phyloP scores from a whole-genome alignment of 2,888 invertebrate genomes.

The Drosophila monieri region DNA sequence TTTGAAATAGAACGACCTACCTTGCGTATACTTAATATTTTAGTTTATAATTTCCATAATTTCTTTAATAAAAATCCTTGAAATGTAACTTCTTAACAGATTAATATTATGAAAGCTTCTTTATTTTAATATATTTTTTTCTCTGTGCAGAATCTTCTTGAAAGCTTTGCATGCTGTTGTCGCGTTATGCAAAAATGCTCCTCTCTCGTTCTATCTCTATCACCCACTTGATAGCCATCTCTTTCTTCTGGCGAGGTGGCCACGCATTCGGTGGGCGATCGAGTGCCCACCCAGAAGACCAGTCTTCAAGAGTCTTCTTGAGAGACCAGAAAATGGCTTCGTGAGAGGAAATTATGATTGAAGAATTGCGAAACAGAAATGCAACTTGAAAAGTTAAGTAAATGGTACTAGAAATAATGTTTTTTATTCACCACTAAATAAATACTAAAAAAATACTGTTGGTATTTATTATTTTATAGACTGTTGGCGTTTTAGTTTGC shows the following conservation, averaged over 20 bases:
- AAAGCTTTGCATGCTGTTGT: conserved; percentile 67
- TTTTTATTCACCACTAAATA: background rate
- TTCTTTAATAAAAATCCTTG: too few species aligned
- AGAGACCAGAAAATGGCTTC: conserved; percentile 6
- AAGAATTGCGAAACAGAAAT: background rate
- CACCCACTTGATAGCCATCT: conserved; percentile 2
- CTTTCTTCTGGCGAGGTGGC: conserved; percentile 14
- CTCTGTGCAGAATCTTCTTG: background rate
- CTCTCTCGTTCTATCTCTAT: conserved; percentile 5
- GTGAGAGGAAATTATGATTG: conserved; percentile 4
- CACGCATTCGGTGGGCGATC: conserved; percentile 32
- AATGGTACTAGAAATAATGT: background rate
- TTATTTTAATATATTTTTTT: background rate
- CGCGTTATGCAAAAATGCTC: conserved; percentile 72
- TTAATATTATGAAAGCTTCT: too few species aligned
- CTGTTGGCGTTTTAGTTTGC: too few species aligned
- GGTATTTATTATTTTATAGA: too few species aligned
- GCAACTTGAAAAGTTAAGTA: background rate
- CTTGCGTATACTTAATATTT: background rate
- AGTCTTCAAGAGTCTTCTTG: conserved; percentile 4
- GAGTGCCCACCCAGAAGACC: conserved; percentile 70
- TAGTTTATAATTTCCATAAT: too few species aligned
- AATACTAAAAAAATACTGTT: background rate
- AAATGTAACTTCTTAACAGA: too few species aligned
- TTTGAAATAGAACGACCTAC: background rate